Percentiles rank a stretch among this genome's conserved stretches.
Conservation (phyloP, 2,113 vertebrate genomes). For the Vanacampus margaritifer region DNA sequence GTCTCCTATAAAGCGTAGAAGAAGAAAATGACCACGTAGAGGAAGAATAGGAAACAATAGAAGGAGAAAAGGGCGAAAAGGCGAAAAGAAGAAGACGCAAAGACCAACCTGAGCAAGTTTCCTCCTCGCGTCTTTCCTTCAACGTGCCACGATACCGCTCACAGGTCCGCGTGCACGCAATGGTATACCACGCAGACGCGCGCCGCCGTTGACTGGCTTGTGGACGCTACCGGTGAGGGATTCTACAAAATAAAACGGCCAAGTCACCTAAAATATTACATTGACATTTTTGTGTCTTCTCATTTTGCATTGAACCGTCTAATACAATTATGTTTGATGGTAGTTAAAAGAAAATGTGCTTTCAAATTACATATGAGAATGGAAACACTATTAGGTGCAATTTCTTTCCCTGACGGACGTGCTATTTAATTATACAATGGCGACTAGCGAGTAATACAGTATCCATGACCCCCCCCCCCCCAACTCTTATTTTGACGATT, state of each 20-base stretch:
- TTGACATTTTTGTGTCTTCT: neutral
- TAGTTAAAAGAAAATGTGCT: neutral
- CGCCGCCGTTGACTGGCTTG: neutral
- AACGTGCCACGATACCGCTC: neutral
- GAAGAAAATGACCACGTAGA: neutral
- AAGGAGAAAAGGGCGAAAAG: neutral
- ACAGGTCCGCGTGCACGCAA: neutral
- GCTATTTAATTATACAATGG: neutral
- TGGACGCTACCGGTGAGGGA: neutral
- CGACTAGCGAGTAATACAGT: neutral
- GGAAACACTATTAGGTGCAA: neutral
- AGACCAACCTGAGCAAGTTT: neutral
- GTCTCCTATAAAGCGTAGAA: neutral
- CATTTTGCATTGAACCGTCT: neutral
- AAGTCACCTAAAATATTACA: neutral
- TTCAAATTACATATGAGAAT: neutral
- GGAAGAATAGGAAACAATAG: neutral
- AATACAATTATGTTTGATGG: neutral
- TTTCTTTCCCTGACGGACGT: neutral
- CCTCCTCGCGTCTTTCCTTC: neutral
- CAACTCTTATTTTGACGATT: constrained; percentile 41
- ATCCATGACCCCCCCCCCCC: too few relatives aligned
- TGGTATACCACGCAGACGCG: neutral
- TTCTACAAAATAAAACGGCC: neutral
- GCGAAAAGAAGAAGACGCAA: neutral